Conservation (phyloP, 2,113 vertebrate species). For the Tyrannus savana region DNA sequence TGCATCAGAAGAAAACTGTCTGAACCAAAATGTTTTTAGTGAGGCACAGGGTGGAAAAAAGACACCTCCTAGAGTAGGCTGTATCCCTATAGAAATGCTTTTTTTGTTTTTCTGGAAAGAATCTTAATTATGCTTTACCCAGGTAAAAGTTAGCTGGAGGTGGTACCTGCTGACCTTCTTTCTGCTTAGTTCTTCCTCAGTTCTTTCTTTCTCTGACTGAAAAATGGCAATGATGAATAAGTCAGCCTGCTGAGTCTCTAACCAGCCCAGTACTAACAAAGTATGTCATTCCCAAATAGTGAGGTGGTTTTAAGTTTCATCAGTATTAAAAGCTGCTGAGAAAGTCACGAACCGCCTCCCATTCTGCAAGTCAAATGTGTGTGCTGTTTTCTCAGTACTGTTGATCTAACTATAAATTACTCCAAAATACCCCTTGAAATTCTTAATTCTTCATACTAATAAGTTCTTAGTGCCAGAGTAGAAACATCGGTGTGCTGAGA, state of each 20-base stretch:
- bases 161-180: background rate
- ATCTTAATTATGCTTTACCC: background rate
- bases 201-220: background rate
- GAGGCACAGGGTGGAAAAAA: background rate
- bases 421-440: background rate
- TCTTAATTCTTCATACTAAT: background rate
- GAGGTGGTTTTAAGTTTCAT: background rate
- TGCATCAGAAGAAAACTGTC: background rate
- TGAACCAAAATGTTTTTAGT: background rate
- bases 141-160: background rate
- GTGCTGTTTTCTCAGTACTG: background rate
- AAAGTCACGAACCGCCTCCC: fast-evolving
- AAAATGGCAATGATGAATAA: background rate
- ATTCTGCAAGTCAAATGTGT: background rate
- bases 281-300: background rate
- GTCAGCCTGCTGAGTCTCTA: background rate
- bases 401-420: conserved; percentile 5
- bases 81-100: background rate
- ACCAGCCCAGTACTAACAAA: background rate
- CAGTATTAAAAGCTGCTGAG: background rate
- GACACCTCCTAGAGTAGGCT: background rate
- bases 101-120: background rate
- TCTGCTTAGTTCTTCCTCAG: background rate
- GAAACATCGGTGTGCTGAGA: background rate
- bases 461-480: background rate